Base-by-base conservation (phyloP, 2,113 vertebrate species). In the Cercocebus atys region DNA sequence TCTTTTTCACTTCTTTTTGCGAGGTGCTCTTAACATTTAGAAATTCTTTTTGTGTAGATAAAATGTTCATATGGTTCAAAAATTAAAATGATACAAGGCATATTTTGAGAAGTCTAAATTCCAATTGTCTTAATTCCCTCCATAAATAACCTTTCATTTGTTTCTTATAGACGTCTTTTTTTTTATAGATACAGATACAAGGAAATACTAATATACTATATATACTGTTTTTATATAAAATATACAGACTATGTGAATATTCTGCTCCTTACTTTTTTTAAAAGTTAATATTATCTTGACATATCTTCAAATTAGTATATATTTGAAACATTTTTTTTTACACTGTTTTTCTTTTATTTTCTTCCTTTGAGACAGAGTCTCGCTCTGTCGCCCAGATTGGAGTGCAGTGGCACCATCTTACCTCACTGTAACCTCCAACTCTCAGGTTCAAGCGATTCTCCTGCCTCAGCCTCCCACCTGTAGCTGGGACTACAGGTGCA, bases 41-140 rank as follows among this genome's bases (percentile, higher is more conserved):
- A 91, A 80, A 80, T 47, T 81, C 1, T 76, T 83, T 95, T 88
- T 92, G n/a, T 70, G 10, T 81, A 70, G 55, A 45, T 70, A 88
- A 90, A 83, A 80, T 90, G 25, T 88, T 93, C 40, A 23, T 87
- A 52, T 83, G 59, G 47, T 70, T 78, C 12, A 91, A 81, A 95
- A 93, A 57, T 78, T 82, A 83, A 97, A 96, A 59, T 64, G 59
- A 81, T 6, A 27, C 12, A 47, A 70, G 20, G 20, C 32, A 35
- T 80, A 35, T 88, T 88, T 76, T 55, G 57, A 70, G 72, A 76
- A 90, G 8, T 83, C 40, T 80, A 35, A 30, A 50, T 96, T 70
- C 57, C 43, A 95, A 0, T 45, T 88, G 38, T 87, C 64, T 86
- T 88, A 16, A 40, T 13, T 16, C 3, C 10, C 27, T 5, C 23